These are phyloP conservation scores for Lysandra bellargus DNA, from an alignment of 2,888 invertebrate genomes.

Conservation along the genomic window DNA sequence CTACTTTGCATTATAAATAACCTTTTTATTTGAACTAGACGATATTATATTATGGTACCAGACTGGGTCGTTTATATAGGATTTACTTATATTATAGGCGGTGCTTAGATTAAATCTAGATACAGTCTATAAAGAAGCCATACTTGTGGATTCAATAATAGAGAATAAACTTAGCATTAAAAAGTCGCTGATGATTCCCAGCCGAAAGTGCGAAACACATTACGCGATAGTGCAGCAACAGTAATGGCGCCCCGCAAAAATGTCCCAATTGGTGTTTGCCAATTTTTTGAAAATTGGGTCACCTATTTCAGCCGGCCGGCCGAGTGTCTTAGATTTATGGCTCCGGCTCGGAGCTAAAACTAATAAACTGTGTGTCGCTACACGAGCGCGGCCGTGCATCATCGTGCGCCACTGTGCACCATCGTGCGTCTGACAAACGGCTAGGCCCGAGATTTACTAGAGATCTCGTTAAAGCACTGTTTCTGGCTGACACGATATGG, in stretches of 20 bases:
- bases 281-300: constrained; percentile 43
- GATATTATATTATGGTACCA: background rate
- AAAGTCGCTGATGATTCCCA: background rate
- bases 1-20: background rate
- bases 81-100: background rate
- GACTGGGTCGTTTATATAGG: background rate
- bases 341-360: constrained; percentile 2
- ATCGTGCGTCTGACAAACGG: background rate
- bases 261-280: constrained; percentile 40
- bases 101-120: background rate
- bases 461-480: background rate
- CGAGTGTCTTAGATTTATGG: constrained; percentile 29
- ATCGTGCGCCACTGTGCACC: background rate
- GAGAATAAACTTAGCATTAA: background rate
- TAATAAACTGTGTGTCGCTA: constrained; percentile 14
- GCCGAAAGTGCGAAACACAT: background rate
- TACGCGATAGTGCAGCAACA: background rate
- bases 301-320: constrained; percentile 36
- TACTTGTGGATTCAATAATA: too few species aligned
- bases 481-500: background rate
- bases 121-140: too few species aligned
- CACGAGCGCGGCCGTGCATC: background rate
- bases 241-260: constrained; percentile 39
- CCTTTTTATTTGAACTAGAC: background rate
- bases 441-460: constrained; percentile 12